phyloP scores from a whole-genome alignment of 2,797 vertebrate species.

The Crenuchus spilurus region DNA sequence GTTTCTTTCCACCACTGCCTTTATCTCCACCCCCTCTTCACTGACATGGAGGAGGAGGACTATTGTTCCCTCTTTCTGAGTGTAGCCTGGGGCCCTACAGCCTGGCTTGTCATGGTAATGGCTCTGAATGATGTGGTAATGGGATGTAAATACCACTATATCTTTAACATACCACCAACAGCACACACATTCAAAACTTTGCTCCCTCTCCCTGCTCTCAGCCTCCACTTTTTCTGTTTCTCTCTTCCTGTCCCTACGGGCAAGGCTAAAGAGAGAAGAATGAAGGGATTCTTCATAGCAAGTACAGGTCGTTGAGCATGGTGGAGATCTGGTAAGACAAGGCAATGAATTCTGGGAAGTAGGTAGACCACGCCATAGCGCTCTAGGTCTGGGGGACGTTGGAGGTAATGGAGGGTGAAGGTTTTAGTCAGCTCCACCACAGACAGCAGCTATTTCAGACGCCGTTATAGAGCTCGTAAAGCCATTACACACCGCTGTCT shows the following conservation, averaged over 20 bases:
- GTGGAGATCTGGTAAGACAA: constrained; percentile 7
- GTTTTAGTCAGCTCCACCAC: constrained; percentile 51
- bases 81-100: constrained; percentile 56
- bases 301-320: constrained; percentile 30
- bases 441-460: constrained; percentile 62
- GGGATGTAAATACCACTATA: constrained; percentile 70
- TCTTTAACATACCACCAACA: constrained; percentile 70
- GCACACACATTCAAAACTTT: constrained; percentile 59
- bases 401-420: constrained; percentile 53
- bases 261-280: constrained; percentile 28
- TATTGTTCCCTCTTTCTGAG: constrained; percentile 57
- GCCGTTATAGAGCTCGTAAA: constrained; percentile 56
- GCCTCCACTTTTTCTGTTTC: constrained; percentile 33
- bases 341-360: constrained; percentile 40
- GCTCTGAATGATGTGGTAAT: constrained; percentile 70
- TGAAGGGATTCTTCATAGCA: constrained; percentile 26
- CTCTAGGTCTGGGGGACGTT: constrained; percentile 32
- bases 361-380: constrained; percentile 15
- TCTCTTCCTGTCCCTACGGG: constrained; percentile 25
- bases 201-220: constrained; percentile 35
- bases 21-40: constrained; percentile 27
- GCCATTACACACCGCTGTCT: constrained; percentile 55
- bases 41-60: constrained; percentile 59
- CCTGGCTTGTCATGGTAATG: constrained; percentile 72
- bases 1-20: constrained; percentile 26